Conservation (phyloP, 2,888 invertebrate species). For the Agonopterix alstromeriana region DNA sequence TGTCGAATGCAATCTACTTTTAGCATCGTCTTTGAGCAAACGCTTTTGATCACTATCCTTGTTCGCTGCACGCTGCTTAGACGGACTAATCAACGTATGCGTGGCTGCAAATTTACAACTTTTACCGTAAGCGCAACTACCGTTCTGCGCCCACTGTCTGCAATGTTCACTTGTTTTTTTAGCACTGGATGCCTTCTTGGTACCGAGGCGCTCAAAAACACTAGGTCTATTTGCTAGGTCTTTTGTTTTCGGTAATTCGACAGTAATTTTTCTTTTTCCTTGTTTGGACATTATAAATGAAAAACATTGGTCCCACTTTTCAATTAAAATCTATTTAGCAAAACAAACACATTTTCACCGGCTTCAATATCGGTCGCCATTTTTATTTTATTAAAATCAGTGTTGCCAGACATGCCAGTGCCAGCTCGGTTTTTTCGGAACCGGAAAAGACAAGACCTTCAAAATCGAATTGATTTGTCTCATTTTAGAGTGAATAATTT, state of each 20-base stretch:
- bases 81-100: constrained; percentile 85
- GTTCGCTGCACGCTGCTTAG: constrained; percentile 82
- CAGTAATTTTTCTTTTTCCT: constrained; percentile 87
- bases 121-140: constrained; percentile 86
- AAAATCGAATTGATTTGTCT: too few species aligned
- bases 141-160: constrained; percentile 86
- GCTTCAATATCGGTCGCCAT: constrained; percentile 15
- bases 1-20: constrained; percentile 80
- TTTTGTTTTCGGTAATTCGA: constrained; percentile 83
- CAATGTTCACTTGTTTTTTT: constrained; percentile 82
- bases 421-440: too few species aligned
- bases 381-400: constrained; percentile 1
- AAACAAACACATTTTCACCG: constrained; percentile 31
- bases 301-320: constrained; percentile 63
- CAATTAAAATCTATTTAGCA: constrained; percentile 30
- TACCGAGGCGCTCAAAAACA: constrained; percentile 89
- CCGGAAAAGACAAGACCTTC: too few species aligned
- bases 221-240: constrained; percentile 82
- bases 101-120: constrained; percentile 86
- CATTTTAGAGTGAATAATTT: too few species aligned
- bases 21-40: constrained; percentile 77
- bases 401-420: neutral
- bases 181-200: constrained; percentile 78
- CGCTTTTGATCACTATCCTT: constrained; percentile 78
- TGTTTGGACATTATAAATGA: constrained; percentile 76